Evolutionary conservation across 1,140 invertebrate genomes (phyloP).

Genomic region (Papilio polyxenes): DNA sequence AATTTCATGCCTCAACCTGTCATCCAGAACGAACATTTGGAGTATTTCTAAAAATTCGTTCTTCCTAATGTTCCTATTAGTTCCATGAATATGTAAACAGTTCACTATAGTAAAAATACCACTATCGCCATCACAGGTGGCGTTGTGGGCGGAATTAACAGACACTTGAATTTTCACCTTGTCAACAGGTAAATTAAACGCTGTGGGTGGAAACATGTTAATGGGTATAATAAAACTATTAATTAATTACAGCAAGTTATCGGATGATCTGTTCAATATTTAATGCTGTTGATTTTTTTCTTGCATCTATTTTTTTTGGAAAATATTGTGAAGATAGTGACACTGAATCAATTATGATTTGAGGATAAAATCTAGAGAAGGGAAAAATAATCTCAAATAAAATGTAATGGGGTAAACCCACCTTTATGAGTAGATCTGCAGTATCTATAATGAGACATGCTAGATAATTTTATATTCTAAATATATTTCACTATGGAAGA

Average conservation of each 20-base stretch:
- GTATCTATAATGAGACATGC: too few relatives aligned
- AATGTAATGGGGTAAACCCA: background rate
- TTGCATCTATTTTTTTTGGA: background rate
- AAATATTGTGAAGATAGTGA: background rate
- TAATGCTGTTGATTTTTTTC: background rate
- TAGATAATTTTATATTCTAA: background rate
- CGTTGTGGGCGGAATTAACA: constrained; percentile 17
- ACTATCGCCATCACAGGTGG: constrained; percentile 7
- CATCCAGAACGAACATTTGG: background rate
- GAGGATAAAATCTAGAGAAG: background rate
- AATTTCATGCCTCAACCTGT: background rate
- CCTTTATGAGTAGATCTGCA: too few relatives aligned
- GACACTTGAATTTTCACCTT: constrained; percentile 30
- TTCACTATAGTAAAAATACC: constrained; percentile 1
- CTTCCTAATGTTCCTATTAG: background rate
- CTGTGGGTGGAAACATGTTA: constrained; percentile 28
- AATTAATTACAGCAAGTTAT: constrained; percentile 21
- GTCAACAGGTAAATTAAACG: constrained; percentile 25
- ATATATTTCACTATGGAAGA: background rate
- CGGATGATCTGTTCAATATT: constrained; percentile 26
- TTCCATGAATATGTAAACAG: constrained; percentile 8
- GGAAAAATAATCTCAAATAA: background rate
- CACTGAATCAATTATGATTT: background rate
- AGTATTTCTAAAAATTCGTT: background rate
- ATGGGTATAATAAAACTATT: constrained; percentile 23